Base-by-base conservation (phyloP, 2,113 vertebrate species). In the Austrofundulus limnaeus region DNA sequence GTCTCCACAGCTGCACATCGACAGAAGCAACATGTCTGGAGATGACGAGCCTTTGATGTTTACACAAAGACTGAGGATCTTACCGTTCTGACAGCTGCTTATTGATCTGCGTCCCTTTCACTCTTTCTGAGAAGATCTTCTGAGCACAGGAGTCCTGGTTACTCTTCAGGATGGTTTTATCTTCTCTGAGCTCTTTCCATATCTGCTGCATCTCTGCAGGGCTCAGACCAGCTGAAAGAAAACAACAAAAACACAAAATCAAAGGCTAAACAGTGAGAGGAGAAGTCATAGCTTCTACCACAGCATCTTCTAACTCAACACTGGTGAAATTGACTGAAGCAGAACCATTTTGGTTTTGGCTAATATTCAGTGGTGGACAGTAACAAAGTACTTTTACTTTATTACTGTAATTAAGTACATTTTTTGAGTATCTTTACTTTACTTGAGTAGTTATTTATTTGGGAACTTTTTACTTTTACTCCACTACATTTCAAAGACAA, bases 121-220 rank as follows among this genome's bases (percentile, higher is more conserved):
- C 93, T 92, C 94, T 93, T 83, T 92, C 89, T 82, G 93, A 87
- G 88, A 85, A 89, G 63, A 80, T 84, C 89, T 89, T 92, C 89
- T 92, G 92, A 89, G 87, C 90, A 85, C 89, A 85, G 87, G 90
- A 51, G 37, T 65, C 56, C 24, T 45, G 53, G 15, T n/a, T 34
- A 11, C 13, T 20, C 19, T 56, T 78, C 2, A 8, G 25, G 2
- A 41, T 2, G 34, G 20, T 50, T 68, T 85, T 74, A 8, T 72
- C 68, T 21, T 76, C 78, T 80, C 91, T 94, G 87, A 96, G 92
- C 89, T 96, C 95, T 90, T 94, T 95, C 95, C 94, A 96, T 81
- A 95, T 89, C 84, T 94, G 94, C 90, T 95, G 94, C 85, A 95
- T 93, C 87, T 96, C 94, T 81, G 93, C 94, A 64, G 91, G 90